Evolutionary conservation across 2,888 invertebrate species (phyloP).

Genomic region (Punctoribates punctum): DNA sequence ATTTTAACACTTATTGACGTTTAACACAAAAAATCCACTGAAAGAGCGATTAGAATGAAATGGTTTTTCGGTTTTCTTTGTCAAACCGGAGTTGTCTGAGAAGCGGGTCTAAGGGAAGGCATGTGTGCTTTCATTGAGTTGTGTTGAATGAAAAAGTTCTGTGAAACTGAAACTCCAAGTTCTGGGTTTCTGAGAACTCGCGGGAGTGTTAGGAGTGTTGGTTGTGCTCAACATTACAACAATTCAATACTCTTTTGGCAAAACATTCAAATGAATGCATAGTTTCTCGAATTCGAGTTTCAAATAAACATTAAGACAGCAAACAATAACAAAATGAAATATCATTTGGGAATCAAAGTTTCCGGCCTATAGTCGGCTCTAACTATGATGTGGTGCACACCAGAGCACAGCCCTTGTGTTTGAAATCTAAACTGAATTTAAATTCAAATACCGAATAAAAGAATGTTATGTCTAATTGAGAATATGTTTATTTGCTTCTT

Average conservation of each 20-base stretch:
- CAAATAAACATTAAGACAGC: conserved; percentile 19
- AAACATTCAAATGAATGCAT: conserved; percentile 18
- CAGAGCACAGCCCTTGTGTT: neutral
- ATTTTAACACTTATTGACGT: neutral
- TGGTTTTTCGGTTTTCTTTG: no score
- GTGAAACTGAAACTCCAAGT: conserved; percentile 7
- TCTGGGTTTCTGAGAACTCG: conserved; percentile 20
- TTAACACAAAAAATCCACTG: neutral
- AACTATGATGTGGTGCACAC: no score
- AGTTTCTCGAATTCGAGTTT: neutral
- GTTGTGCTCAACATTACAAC: neutral
- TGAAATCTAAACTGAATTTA: conserved; percentile 2
- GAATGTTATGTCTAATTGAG: neutral
- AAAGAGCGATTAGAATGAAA: neutral
- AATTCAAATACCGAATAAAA: neutral
- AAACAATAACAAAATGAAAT: conserved; percentile 30
- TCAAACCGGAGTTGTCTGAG: neutral
- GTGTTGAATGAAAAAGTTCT: neutral
- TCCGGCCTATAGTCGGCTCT: neutral
- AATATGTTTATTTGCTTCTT: conserved; percentile 52
- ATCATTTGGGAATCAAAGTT: conserved; percentile 7
- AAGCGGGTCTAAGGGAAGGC: neutral
- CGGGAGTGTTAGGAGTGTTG: conserved; percentile 15
- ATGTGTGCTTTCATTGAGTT: neutral
- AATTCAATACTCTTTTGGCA: conserved; percentile 12